Conservation (phyloP, 2,113 vertebrate genomes). For the Aegotheles bennettii region DNA sequence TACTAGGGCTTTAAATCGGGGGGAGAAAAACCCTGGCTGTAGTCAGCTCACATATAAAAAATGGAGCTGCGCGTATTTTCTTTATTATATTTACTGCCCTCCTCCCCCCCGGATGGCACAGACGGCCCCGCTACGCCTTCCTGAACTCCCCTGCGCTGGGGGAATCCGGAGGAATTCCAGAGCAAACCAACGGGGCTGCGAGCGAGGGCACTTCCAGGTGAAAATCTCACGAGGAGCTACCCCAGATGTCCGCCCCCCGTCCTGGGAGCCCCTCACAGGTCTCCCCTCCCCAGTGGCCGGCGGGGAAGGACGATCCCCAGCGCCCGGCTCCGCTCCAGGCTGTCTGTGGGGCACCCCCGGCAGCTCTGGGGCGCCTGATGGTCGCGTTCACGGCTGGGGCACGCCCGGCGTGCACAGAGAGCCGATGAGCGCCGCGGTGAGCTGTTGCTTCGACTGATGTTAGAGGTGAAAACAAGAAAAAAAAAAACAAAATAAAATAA, state of each 20-base stretch:
- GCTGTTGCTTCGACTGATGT: fast-evolving
- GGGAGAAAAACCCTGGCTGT: background rate
- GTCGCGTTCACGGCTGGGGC: background rate
- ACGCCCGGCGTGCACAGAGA: fast-evolving
- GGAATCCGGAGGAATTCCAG: background rate
- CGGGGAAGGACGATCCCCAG: background rate
- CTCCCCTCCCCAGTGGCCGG: background rate
- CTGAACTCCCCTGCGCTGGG: background rate
- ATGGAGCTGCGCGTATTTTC: background rate
- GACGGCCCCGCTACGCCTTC: background rate
- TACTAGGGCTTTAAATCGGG: background rate
- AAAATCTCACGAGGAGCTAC: background rate
- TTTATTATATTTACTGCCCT: too few species aligned
- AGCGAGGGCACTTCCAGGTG: background rate
- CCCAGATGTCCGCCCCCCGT: background rate
- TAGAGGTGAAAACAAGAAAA: background rate
- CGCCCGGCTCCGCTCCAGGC: background rate
- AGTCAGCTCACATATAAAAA: background rate
- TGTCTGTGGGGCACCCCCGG: background rate
- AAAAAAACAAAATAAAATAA: too few species aligned
- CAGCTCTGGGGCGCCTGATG: fast-evolving
- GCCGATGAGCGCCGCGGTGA: background rate
- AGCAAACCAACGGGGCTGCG: background rate
- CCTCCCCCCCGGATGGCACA: background rate
- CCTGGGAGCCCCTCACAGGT: background rate